Conservation (phyloP, 2,888 invertebrate genomes). For the Drosophila infuscata region DNA sequence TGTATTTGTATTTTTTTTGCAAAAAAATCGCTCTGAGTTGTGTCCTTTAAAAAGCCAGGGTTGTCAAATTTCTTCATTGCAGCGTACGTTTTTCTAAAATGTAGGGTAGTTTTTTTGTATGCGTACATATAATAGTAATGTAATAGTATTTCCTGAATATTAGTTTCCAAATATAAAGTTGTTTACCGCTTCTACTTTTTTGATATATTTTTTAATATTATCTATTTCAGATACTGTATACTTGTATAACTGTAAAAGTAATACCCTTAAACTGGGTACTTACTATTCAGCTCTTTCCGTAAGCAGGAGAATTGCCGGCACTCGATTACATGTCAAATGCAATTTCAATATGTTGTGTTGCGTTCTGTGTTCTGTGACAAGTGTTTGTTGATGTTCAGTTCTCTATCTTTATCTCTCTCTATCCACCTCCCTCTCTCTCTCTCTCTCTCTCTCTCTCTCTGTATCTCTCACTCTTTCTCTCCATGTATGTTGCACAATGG, state of each 20-base stretch:
- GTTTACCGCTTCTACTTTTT: not conserved
- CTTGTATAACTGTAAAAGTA: not conserved
- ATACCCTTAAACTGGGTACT: not conserved
- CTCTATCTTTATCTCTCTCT: not conserved
- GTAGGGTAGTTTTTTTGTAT: not conserved
- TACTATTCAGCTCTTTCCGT: not conserved
- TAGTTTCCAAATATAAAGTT: not conserved
- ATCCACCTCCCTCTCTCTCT: not conserved
- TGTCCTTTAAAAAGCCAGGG: not conserved
- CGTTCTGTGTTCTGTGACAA: conserved; percentile 36
- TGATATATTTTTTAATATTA: not conserved
- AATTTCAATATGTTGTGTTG: conserved; percentile 51
- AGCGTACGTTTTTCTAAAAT: not conserved
- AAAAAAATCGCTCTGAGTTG: too few species aligned
- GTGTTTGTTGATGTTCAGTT: conserved; percentile 22
- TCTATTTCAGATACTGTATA: not conserved
- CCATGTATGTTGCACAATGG: not conserved
- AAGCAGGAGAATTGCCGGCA: conserved; percentile 36
- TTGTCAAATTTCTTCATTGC: not conserved
- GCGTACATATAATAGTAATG: not conserved
- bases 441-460: not conserved
- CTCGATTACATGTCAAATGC: conserved; percentile 56
- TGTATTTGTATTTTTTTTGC: too few species aligned
- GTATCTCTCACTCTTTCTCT: not conserved
- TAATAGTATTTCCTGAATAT: not conserved